These are phyloP conservation scores for Parambassis ranga DNA, from an alignment of 2,797 vertebrate genomes.

Conservation along the genomic window DNA sequence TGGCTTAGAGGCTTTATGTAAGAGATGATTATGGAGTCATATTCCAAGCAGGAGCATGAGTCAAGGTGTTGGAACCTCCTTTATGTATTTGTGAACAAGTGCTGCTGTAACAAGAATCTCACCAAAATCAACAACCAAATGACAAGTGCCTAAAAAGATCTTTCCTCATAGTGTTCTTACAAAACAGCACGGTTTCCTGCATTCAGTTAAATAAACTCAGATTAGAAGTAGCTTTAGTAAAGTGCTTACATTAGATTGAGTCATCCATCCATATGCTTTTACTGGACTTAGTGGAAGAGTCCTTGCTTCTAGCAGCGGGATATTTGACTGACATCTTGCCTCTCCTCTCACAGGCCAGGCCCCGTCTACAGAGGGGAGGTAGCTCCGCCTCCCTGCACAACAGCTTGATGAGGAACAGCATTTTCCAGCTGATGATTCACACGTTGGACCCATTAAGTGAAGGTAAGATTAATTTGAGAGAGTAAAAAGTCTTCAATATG, in stretches of 20 bases:
- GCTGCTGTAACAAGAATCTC: neutral
- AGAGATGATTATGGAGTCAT: constrained; percentile 57
- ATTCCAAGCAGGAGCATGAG: constrained; percentile 19
- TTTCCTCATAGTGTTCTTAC: neutral
- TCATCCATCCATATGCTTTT: constrained; percentile 1
- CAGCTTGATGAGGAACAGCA: constrained; percentile 99
- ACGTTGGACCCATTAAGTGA: constrained; percentile 96
- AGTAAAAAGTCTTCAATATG: neutral
- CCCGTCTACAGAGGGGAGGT: constrained; percentile 94
- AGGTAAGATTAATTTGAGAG: constrained; percentile 80
- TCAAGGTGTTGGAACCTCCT: constrained; percentile 21
- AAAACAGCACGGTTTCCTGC: neutral
- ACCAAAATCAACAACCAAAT: neutral
- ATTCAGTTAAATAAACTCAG: neutral
- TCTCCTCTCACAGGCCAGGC: constrained; percentile 84
- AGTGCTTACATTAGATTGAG: constrained; percentile 20
- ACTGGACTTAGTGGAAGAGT: neutral
- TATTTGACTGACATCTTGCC: constrained; percentile 45
- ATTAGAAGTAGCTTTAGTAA: constrained; percentile 19
- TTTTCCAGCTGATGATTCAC: constrained; percentile 99
- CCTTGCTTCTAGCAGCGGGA: neutral
- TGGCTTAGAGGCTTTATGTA: constrained; percentile 35
- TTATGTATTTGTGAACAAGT: constrained; percentile 17
- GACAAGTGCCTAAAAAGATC: neutral
- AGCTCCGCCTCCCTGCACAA: constrained; percentile 98